phyloP scores from a whole-genome alignment of 1,140 invertebrate species.

The Nymphalis io region DNA sequence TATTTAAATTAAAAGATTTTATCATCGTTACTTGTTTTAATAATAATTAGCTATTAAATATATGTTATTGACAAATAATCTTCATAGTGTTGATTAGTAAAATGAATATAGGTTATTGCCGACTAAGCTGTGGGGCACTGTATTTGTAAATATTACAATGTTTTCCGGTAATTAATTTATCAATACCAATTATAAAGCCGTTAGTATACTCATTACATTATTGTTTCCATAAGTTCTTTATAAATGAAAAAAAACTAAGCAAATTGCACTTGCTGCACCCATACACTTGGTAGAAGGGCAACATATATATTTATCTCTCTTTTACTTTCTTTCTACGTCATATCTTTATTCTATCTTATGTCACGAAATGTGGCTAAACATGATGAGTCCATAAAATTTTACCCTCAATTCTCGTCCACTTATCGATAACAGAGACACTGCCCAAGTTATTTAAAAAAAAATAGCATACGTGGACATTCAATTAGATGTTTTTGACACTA shows the following conservation, averaged over 20 bases:
- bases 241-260: background rate
- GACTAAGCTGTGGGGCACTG: background rate
- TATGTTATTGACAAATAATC: slow-evolving; percentile 7
- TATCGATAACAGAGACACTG: no score
- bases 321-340: no score
- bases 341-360: no score
- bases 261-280: no score
- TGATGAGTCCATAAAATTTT: no score
- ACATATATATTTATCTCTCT: no score
- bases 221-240: background rate
- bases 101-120: slow-evolving; percentile 1
- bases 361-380: no score
- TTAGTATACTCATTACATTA: background rate
- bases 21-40: slow-evolving; percentile 1
- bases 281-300: no score
- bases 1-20: background rate
- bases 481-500: no score
- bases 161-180: slow-evolving; percentile 16
- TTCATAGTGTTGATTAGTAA: slow-evolving; percentile 5
- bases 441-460: no score
- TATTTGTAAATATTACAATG: slow-evolving; percentile 11
- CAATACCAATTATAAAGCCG: background rate
- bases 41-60: slow-evolving; percentile 1
- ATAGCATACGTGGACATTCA: no score
- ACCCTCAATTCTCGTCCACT: no score